Evolutionary conservation across 2,888 invertebrate species (phyloP).

Genomic region (Leptogaster cylindrica): DNA sequence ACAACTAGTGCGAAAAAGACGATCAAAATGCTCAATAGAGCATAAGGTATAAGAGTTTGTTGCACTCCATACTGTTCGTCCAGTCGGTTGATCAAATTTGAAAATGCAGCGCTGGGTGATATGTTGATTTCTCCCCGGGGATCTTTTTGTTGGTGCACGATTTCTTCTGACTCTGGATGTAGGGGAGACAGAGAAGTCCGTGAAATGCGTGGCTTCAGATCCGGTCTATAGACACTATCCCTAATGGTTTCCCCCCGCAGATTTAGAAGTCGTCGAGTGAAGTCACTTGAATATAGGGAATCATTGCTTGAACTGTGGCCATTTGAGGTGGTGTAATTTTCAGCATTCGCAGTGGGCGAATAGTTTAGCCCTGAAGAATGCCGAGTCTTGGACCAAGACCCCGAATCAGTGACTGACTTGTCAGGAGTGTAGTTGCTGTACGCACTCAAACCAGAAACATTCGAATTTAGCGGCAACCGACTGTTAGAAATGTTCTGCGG

Average conservation of each 20-base stretch:
- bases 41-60: slow-evolving; percentile 66
- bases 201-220: slow-evolving; percentile 13
- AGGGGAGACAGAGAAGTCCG: slow-evolving; percentile 6
- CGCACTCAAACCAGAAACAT: slow-evolving; percentile 42
- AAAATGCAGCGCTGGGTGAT: slow-evolving; percentile 51
- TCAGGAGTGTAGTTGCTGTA: slow-evolving; percentile 11
- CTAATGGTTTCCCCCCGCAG: slow-evolving; percentile 50
- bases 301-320: slow-evolving; percentile 62
- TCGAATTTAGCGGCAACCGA: slow-evolving; percentile 46
- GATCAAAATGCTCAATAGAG: slow-evolving; percentile 67
- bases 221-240: slow-evolving; percentile 46
- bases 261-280: slow-evolving; percentile 65
- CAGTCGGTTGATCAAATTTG: slow-evolving; percentile 50
- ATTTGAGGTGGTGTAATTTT: slow-evolving; percentile 56
- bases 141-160: slow-evolving; percentile 45
- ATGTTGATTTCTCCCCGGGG: slow-evolving; percentile 45
- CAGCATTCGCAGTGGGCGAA: neutral
- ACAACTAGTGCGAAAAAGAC: slow-evolving; percentile 72
- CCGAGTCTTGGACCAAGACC: slow-evolving; percentile 7
- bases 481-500: neutral
- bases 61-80: slow-evolving; percentile 54
- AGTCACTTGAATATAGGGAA: slow-evolving; percentile 75
- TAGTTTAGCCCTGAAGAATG: neutral
- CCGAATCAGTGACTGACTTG: neutral
- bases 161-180: slow-evolving; percentile 38